phyloP scores from a whole-genome alignment of 1,140 invertebrate genomes.

The Platorchestia sp. region DNA sequence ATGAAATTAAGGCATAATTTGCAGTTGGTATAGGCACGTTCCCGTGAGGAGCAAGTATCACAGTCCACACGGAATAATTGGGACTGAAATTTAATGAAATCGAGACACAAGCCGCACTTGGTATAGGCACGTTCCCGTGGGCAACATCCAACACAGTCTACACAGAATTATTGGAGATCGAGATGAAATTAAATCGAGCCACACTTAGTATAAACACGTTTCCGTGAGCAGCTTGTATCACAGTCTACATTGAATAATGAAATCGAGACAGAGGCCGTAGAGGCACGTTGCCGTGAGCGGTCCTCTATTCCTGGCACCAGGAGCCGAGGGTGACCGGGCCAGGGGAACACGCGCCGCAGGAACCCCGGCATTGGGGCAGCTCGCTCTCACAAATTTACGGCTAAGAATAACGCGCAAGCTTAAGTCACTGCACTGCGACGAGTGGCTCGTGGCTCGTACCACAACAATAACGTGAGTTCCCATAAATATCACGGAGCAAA shows the following conservation, averaged over 20 bases:
- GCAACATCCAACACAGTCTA: too few relatives aligned
- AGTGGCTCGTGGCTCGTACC: background rate
- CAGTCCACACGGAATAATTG: too few relatives aligned
- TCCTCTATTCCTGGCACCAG: background rate
- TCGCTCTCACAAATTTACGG: background rate
- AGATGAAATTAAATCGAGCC: too few relatives aligned
- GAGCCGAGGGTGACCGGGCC: background rate
- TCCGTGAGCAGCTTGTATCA: background rate
- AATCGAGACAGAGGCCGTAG: background rate
- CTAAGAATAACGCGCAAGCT: background rate
- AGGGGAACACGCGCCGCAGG: background rate
- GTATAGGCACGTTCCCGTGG: too few relatives aligned
- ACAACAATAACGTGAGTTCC: background rate
- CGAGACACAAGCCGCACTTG: too few relatives aligned
- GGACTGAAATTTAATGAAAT: too few relatives aligned
- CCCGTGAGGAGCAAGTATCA: too few relatives aligned
- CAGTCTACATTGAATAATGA: too few relatives aligned
- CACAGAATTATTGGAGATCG: too few relatives aligned
- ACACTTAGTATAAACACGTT: background rate
- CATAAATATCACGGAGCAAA: background rate
- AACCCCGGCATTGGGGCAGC: background rate
- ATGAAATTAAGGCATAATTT: too few relatives aligned
- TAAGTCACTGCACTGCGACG: background rate
- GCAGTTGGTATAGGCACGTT: too few relatives aligned
- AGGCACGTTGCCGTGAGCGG: background rate